A percentile compares a stretch with the other conserved stretches of the same genome.
These are phyloP conservation scores for Microcebus tavaratra DNA, from an alignment of 2,113 vertebrate species.

Conservation along the genomic window DNA sequence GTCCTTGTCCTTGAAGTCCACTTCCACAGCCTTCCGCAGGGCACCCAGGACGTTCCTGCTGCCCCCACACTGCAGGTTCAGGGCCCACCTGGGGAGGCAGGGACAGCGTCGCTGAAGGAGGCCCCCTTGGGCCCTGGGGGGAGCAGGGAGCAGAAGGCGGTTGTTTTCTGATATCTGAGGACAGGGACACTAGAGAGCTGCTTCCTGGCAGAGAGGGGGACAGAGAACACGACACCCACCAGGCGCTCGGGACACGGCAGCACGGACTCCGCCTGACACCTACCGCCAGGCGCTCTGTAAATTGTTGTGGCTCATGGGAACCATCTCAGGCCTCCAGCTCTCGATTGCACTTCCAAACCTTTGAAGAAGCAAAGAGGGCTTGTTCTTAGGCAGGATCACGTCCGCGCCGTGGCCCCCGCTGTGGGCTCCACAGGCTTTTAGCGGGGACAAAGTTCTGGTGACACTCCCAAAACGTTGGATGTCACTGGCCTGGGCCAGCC, in stretches of 20 bases:
- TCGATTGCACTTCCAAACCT: constrained; percentile 86
- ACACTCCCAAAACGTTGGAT: neutral
- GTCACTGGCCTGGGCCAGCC: neutral
- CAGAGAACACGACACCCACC: fast-evolving
- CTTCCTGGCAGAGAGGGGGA: neutral
- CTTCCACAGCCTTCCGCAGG: constrained; percentile 84
- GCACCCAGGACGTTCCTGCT: constrained; percentile 87
- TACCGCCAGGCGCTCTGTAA: constrained; percentile 88
- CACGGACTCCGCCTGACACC: neutral
- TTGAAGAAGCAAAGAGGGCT: neutral
- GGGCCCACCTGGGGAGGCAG: constrained; percentile 85
- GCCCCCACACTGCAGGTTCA: constrained; percentile 83
- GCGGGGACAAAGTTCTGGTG: neutral
- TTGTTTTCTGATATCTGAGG: neutral
- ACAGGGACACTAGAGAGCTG: neutral
- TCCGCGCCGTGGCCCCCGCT: fast-evolving
- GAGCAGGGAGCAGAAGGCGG: neutral
- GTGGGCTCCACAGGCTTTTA: neutral
- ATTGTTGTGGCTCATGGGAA: constrained; percentile 81
- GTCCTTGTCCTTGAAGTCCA: constrained; percentile 83
- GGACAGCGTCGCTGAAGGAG: neutral
- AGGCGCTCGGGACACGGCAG: neutral
- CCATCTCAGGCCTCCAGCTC: constrained; percentile 84
- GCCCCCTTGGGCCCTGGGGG: fast-evolving
- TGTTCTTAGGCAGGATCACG: neutral